A percentile compares a stretch with the other conserved stretches of the same genome.
Conservation (phyloP, 2,888 invertebrate species). For the Biston stratarius region DNA sequence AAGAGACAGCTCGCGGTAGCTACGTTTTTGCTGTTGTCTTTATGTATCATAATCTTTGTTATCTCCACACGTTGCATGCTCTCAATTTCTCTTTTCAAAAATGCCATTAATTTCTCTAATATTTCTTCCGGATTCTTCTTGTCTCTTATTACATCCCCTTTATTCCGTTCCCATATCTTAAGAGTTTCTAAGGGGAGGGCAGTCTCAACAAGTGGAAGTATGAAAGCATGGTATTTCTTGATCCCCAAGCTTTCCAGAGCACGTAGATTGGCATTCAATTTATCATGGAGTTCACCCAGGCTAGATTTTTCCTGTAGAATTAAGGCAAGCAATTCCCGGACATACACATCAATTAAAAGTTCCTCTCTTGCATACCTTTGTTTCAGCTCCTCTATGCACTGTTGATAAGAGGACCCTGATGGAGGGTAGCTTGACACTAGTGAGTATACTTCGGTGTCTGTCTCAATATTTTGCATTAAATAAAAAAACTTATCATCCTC, state of each 20-base stretch:
- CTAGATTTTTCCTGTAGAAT: not conserved
- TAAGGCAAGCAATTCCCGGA: not conserved
- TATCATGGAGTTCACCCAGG: not conserved
- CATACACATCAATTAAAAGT: not conserved
- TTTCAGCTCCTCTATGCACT: not conserved
- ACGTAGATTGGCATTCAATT: not conserved
- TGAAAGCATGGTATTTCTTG: not conserved
- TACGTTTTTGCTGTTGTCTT: too few species aligned
- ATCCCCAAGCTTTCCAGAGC: not conserved
- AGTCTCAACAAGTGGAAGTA: not conserved
- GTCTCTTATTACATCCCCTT: not conserved
- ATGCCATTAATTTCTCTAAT: not conserved
- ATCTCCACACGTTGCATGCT: not conserved
- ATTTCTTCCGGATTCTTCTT: too few species aligned
- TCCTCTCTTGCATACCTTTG: not conserved
- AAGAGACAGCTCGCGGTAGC: too few species aligned
- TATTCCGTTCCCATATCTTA: not conserved
- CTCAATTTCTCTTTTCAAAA: not conserved
- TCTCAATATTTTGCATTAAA: not conserved
- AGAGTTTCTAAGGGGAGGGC: not conserved
- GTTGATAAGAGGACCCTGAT: not conserved
- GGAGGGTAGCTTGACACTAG: slow-evolving; percentile 1
- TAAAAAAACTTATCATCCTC: slow-evolving; percentile 1
- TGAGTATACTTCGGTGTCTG: not conserved
- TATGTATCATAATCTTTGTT: not conserved